Percentiles rank a stretch among this genome's conserved stretches.
Conservation (phyloP, 2,888 invertebrate species). For the Eumacrocentrus americanus region DNA sequence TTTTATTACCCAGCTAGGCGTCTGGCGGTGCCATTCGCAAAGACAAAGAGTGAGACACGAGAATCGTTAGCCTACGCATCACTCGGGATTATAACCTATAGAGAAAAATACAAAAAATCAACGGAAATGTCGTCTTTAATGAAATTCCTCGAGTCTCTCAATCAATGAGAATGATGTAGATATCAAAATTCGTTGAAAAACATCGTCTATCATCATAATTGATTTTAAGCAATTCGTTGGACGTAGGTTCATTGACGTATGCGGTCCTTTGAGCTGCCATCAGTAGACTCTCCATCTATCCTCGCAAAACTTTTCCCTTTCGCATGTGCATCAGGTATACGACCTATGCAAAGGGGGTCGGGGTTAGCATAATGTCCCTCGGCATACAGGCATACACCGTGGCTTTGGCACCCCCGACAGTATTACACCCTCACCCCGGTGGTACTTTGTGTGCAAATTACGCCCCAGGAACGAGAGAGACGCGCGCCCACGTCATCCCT, state of each 20-base stretch:
- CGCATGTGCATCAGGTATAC: slow-evolving; percentile 35
- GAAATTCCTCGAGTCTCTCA: slow-evolving; percentile 3
- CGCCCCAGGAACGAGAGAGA: slow-evolving; percentile 47
- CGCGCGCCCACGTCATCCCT: not conserved
- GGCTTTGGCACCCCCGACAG: slow-evolving; percentile 35
- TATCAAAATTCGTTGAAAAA: too few relatives aligned
- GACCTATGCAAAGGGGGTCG: slow-evolving; percentile 41
- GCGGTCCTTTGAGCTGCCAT: slow-evolving; percentile 1
- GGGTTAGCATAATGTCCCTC: slow-evolving; percentile 55
- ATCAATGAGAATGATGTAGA: too few relatives aligned
- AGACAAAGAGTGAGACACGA: not conserved
- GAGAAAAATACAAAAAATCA: not conserved
- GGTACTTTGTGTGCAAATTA: slow-evolving; percentile 61
- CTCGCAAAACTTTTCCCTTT: slow-evolving; percentile 26
- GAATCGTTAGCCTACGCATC: slow-evolving; percentile 10
- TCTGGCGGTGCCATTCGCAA: not conserved
- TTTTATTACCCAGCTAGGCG: slow-evolving; percentile 61
- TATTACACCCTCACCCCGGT: slow-evolving; percentile 39
- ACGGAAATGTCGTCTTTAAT: not conserved
- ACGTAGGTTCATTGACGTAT: not conserved
- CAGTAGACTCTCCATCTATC: slow-evolving; percentile 10
- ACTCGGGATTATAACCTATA: not conserved
- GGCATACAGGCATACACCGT: slow-evolving; percentile 36
- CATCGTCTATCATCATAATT: too few relatives aligned
- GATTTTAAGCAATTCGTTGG: slow-evolving; percentile 1